Base-by-base conservation (phyloP, 1,140 invertebrate genomes). In the Pseudoatta argentina region DNA sequence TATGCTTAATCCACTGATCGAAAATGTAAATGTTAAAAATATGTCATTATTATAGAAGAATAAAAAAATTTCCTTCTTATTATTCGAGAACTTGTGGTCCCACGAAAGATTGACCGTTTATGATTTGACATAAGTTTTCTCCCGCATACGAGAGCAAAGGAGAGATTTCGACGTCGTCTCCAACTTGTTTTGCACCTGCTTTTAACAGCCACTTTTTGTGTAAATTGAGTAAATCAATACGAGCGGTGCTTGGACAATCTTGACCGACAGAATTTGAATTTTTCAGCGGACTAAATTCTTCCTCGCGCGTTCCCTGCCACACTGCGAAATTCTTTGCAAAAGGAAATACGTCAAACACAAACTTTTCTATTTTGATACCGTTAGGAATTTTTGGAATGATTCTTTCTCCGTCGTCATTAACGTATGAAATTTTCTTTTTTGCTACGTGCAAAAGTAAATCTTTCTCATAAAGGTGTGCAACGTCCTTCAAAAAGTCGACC, bases 291-390 rank as follows among this genome's bases (percentile, higher is more conserved):
- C 99, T 99, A 94, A 99, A 99, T 94, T 99, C 99, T 83, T 98
- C 97, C 90, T 99, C 97, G 69, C 99, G 96, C 0, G 97, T 96
- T 0, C 99, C 99, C 96, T 99, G 98, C 97, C 99, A 98, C 4
- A 98, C 98, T 24, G 97, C 98, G 93, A 99, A 98, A 89, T 97
- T 98, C 94, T 98, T 96, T 0, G 98, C 96, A 94, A 98, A 99
- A 91, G 98, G 97, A 94, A 99, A 99, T 0, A 99, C 99, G 95
- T 99, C 99, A 94, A 99, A 99, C 2, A 99, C 97, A 95, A 99
- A 99, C 95, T 99, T 99, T 92, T 99, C 99, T 94, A 99, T 98
- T 96, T 99, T 99, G 87, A 99, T 99, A 27, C 99, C 99, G 94
- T 99, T 99, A 0, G 98, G 97, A 91, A 97, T 96, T 0, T 96